These are phyloP conservation scores for roundworm (Caenorhabditis elegans) DNA, from an alignment of 1,140 invertebrate species.

Conservation along the genomic window WBcel235 BX284605.5:12793501-12794000, in stretches of 20 bases:
- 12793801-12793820: background rate
- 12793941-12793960: background rate
- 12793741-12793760: constrained; percentile 51
- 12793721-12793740: constrained; percentile 20
- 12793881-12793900: constrained; percentile 50
- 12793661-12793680: constrained; percentile 49
- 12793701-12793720: constrained; percentile 20
- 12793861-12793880: constrained; percentile 45
- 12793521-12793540: background rate
- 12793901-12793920: constrained; percentile 36
- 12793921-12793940: constrained; percentile 35
- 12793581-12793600: constrained; percentile 50
- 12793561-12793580: constrained; percentile 44
- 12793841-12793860: constrained; percentile 26
- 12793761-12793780: background rate
- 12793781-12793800: constrained; percentile 9
- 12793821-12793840: no score
- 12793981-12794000: background rate
- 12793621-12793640: constrained; percentile 56
- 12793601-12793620: constrained; percentile 54
- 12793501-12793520: constrained; percentile 58
- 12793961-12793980: background rate
- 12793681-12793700: constrained; percentile 34
- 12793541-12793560: no score
- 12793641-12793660: constrained; percentile 52